Conservation (phyloP, 2,888 invertebrate genomes). For the Scaptomyza cyrtandrae region DNA sequence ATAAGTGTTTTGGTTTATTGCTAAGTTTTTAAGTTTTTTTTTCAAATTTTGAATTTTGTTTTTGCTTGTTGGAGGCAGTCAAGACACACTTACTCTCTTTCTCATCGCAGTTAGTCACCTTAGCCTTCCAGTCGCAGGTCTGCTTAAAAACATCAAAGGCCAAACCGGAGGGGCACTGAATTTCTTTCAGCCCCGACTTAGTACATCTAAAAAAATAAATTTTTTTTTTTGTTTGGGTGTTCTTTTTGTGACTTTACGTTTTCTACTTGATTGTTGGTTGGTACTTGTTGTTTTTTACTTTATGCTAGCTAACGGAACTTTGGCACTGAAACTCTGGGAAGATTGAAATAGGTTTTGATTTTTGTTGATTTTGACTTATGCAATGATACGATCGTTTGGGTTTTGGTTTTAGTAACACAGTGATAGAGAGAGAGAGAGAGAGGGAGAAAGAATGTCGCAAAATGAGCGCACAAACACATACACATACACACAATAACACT, state of each 20-base stretch:
- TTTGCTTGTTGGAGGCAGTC: conserved; percentile 49
- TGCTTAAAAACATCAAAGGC: conserved; percentile 99
- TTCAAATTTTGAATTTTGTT: conserved; percentile 35
- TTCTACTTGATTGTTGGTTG: conserved; percentile 20
- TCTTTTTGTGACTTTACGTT: conserved; percentile 4
- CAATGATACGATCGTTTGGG: conserved; percentile 59
- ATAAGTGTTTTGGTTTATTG: conserved; percentile 35
- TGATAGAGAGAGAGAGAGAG: conserved; percentile 19
- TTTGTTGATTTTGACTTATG: conserved; percentile 53
- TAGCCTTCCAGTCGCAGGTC: conserved; percentile 99
- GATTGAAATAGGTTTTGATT: conserved; percentile 32
- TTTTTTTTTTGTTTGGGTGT: conserved; percentile 38
- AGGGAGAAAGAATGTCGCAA: conserved; percentile 22
- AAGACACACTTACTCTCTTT: conserved; percentile 95
- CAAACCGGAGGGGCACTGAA: conserved; percentile 98
- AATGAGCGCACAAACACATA: conserved; percentile 38
- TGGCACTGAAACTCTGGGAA: conserved; percentile 46
- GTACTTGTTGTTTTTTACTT: conserved; percentile 10
- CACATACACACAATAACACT: conserved; percentile 33
- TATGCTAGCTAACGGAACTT: conserved; percentile 63
- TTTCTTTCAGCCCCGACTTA: conserved; percentile 97
- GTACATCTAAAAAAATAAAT: conserved; percentile 87
- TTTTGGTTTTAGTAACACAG: conserved; percentile 61
- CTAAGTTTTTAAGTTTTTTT: conserved; percentile 6
- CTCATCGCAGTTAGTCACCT: conserved; percentile 98